Conservation (phyloP, 2,888 invertebrate species). For the Cataglyphis livida region DNA sequence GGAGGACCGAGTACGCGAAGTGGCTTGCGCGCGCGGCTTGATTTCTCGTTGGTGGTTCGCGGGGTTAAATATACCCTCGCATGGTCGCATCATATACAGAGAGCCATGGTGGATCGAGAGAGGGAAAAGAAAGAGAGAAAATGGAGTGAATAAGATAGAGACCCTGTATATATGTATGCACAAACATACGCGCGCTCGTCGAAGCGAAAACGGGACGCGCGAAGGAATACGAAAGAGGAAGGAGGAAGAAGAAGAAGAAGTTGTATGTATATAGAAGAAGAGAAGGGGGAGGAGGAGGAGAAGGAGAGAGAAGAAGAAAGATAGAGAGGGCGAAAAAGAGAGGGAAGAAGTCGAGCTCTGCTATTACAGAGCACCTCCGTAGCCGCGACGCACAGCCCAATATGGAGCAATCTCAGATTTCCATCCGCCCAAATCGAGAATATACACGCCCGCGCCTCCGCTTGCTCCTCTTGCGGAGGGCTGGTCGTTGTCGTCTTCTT, state of each 20-base stretch:
- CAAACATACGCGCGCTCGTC: slow-evolving; percentile 2
- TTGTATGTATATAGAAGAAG: slow-evolving; percentile 5
- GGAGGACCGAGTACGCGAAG: slow-evolving; percentile 48
- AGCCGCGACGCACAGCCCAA: slow-evolving; percentile 87
- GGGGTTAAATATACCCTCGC: slow-evolving; percentile 83
- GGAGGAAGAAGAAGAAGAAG: slow-evolving; percentile 44
- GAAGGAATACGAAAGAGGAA: slow-evolving; percentile 41
- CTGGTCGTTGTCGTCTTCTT: slow-evolving; percentile 50
- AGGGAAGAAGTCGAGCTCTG: slow-evolving; percentile 75
- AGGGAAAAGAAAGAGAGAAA: slow-evolving; percentile 10
- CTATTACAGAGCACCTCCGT: slow-evolving; percentile 82
- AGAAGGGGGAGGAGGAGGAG: slow-evolving; percentile 32
- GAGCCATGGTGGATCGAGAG: slow-evolving; percentile 19
- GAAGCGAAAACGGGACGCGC: slow-evolving; percentile 47
- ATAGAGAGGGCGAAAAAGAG: slow-evolving; percentile 39
- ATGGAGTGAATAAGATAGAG: slow-evolving; percentile 10
- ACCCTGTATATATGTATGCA: neutral
- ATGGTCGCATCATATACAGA: slow-evolving; percentile 71
- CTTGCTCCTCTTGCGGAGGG: slow-evolving; percentile 69
- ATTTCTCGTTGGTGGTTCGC: slow-evolving; percentile 75
- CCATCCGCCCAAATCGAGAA: slow-evolving; percentile 89
- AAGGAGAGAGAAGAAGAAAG: slow-evolving; percentile 33
- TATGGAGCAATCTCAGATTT: slow-evolving; percentile 91
- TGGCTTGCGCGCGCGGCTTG: slow-evolving; percentile 58
- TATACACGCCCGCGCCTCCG: slow-evolving; percentile 85